Conservation (phyloP, 2,888 invertebrate species). For the Clistopyga incitator region DNA sequence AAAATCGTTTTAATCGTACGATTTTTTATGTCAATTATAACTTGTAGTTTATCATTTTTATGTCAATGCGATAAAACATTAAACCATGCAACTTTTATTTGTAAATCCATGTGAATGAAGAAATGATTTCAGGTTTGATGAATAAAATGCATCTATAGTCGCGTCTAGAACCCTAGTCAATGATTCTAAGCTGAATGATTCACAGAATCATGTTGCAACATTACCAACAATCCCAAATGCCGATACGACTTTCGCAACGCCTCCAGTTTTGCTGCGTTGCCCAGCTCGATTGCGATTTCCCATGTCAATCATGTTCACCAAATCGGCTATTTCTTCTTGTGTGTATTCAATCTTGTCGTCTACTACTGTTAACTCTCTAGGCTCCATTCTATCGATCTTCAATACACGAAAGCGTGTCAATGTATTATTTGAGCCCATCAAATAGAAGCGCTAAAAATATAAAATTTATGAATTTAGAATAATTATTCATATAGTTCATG, state of each 20-base stretch:
- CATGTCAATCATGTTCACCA: slow-evolving; percentile 91
- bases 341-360: slow-evolving; percentile 97
- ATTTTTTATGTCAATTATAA: no score
- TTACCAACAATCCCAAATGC: slow-evolving; percentile 97
- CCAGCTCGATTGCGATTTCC: slow-evolving; percentile 88
- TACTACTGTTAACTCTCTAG: slow-evolving; percentile 91
- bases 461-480: slow-evolving; percentile 31
- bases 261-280: slow-evolving; percentile 84
- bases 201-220: slow-evolving; percentile 57
- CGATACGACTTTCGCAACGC: slow-evolving; percentile 92
- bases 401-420: slow-evolving; percentile 96
- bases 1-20: no score
- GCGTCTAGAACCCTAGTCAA: background rate
- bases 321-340: slow-evolving; percentile 93
- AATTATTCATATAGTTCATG: background rate
- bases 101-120: background rate
- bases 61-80: background rate
- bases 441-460: slow-evolving; percentile 91
- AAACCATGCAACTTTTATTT: background rate
- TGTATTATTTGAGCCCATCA: slow-evolving; percentile 98
- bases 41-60: no score
- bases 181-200: slow-evolving; percentile 17
- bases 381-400: slow-evolving; percentile 96
- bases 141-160: background rate
- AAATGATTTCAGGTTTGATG: background rate